These are phyloP conservation scores for Andrena dorsata DNA, from an alignment of 2,888 invertebrate species.

Conservation along the genomic window DNA sequence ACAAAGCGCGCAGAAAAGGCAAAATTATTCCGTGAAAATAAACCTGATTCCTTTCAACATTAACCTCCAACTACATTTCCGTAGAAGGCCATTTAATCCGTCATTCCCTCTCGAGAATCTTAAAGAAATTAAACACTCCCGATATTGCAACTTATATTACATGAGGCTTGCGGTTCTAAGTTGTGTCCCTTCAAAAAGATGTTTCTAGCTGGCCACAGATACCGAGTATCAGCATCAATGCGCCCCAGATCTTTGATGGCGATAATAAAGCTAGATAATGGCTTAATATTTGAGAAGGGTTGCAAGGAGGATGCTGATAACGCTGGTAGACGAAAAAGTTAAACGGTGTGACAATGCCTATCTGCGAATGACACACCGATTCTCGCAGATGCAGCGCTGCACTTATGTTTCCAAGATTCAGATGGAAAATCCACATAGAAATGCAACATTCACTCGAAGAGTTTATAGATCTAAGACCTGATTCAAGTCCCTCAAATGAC, in stretches of 20 bases:
- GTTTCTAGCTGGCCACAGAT: not conserved
- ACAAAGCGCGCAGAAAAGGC: slow-evolving; percentile 23
- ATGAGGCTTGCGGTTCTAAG: slow-evolving; percentile 1
- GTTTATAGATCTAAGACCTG: too few relatives aligned
- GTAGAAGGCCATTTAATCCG: not conserved
- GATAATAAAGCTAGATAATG: not conserved
- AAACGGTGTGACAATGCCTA: too few relatives aligned
- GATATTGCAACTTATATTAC: not conserved
- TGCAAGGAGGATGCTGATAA: too few relatives aligned
- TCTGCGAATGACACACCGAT: too few relatives aligned
- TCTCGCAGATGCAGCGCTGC: too few relatives aligned
- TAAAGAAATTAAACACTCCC: not conserved
- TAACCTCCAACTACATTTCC: not conserved
- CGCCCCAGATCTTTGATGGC: not conserved
- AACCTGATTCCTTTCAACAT: not conserved
- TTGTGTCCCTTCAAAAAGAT: not conserved
- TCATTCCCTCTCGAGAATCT: slow-evolving; percentile 1
- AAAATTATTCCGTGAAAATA: slow-evolving; percentile 17
- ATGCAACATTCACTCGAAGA: too few relatives aligned
- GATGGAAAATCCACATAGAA: too few relatives aligned
- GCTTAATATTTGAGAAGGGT: too few relatives aligned
- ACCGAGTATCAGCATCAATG: not conserved
- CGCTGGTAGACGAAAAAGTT: too few relatives aligned
- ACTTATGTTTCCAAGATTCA: too few relatives aligned
- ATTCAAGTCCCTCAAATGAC: too few relatives aligned